A percentile compares a stretch with the other conserved stretches of the same genome.
Conservation (phyloP, 53 echinoderm and acorn worm genomes). For the Holothuria leucospilota region DNA sequence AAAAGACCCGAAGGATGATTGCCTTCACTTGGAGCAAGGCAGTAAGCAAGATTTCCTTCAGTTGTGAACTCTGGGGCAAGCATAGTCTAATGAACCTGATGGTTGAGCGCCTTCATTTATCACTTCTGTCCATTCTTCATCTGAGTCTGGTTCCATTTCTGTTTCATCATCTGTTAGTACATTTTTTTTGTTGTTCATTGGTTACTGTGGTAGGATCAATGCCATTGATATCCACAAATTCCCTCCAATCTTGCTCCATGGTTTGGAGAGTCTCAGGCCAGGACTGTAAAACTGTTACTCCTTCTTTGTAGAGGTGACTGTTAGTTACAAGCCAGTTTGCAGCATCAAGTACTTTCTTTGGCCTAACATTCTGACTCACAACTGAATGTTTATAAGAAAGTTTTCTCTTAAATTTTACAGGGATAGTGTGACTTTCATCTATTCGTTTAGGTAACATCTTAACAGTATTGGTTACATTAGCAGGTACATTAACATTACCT, state of each 20-base stretch:
- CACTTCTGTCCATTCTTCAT: slow-evolving; percentile 59
- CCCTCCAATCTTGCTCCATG: slow-evolving; percentile 12
- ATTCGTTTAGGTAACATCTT: slow-evolving; percentile 43
- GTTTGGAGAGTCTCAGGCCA: not conserved
- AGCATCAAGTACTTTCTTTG: slow-evolving; percentile 56
- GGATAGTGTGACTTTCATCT: slow-evolving; percentile 32
- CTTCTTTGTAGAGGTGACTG: slow-evolving; percentile 45
- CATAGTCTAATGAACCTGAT: slow-evolving; percentile 55
- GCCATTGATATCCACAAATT: not conserved
- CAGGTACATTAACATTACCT: slow-evolving; percentile 56
- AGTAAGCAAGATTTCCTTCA: slow-evolving; percentile 30
- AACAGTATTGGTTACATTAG: slow-evolving; percentile 20
- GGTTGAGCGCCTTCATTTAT: slow-evolving; percentile 6
- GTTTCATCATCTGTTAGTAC: not conserved
- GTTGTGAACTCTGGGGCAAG: slow-evolving; percentile 15
- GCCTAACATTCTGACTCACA: slow-evolving; percentile 50
- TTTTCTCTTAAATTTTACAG: slow-evolving; percentile 63
- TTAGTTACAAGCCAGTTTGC: slow-evolving; percentile 52
- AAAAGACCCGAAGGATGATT: slow-evolving; percentile 50
- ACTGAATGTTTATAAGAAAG: slow-evolving; percentile 48
- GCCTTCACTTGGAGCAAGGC: slow-evolving; percentile 56
- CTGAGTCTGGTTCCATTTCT: slow-evolving; percentile 40
- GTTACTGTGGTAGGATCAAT: too few species aligned
- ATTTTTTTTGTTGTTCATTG: not conserved
- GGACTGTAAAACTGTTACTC: not conserved